These are phyloP conservation scores for Erythrolamprus reginae DNA, from an alignment of 2,113 vertebrate genomes.

Conservation along the genomic window DNA sequence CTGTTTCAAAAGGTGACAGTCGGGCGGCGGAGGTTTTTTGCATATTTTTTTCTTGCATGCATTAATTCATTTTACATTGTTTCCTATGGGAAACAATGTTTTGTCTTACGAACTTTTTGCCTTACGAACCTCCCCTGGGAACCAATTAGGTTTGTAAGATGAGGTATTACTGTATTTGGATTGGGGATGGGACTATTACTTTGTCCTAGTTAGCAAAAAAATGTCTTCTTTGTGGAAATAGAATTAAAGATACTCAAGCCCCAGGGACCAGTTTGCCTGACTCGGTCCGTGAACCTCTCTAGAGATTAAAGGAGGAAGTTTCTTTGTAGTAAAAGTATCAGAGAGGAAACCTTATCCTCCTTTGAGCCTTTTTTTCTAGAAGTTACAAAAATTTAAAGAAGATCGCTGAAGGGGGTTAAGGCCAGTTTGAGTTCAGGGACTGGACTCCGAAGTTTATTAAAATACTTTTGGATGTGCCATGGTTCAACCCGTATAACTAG, in stretches of 20 bases:
- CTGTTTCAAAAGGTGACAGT: no score
- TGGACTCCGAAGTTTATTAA: background rate
- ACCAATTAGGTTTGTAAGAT: no score
- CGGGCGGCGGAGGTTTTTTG: no score
- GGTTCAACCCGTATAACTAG: background rate
- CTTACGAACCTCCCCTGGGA: no score
- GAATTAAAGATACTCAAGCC: background rate
- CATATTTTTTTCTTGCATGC: no score
- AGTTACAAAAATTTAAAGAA: background rate
- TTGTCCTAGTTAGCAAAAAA: no score
- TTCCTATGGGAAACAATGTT: no score
- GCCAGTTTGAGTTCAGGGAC: background rate
- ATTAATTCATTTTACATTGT: no score
- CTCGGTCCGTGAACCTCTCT: background rate
- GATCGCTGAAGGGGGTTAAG: background rate
- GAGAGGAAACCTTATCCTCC: background rate
- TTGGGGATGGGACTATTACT: no score
- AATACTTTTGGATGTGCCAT: background rate
- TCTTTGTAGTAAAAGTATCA: background rate
- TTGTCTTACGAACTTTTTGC: no score
- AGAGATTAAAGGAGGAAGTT: background rate
- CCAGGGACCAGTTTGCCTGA: background rate
- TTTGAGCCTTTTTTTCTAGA: background rate
- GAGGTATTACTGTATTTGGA: no score
- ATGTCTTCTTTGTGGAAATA: background rate